Percentiles rank a stretch among this genome's conserved stretches.
These are phyloP conservation scores for Brachypodius melanocephalos DNA, from an alignment of 2,113 vertebrate genomes.

Conservation along the genomic window DNA sequence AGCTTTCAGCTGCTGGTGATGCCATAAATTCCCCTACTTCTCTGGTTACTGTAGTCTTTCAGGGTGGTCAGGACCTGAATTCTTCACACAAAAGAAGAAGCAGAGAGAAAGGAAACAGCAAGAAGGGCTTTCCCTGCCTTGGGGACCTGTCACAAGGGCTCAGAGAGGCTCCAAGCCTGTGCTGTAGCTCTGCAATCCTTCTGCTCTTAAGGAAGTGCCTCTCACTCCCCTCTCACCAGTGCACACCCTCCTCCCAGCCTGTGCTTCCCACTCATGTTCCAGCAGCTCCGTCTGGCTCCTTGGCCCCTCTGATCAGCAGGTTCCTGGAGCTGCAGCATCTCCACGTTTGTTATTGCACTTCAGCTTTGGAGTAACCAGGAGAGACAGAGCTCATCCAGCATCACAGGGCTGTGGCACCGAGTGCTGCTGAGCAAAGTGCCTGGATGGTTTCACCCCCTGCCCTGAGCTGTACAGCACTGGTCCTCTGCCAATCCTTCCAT, in stretches of 20 bases:
- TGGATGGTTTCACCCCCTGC: not conserved
- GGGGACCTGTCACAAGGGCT: not conserved
- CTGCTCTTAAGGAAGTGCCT: not conserved
- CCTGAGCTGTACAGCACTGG: not conserved
- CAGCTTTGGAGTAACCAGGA: not conserved
- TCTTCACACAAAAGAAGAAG: not conserved
- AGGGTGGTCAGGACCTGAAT: constrained; percentile 23
- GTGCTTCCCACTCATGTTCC: not conserved
- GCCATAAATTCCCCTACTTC: constrained; percentile 38
- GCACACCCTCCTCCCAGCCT: not conserved
- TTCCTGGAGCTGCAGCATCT: not conserved
- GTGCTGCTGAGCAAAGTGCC: not conserved
- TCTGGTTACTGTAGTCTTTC: constrained; percentile 37
- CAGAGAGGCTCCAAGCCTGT: rapidly evolving
- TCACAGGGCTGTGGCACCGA: not conserved
- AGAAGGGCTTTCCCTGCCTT: not conserved
- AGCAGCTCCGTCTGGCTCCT: not conserved
- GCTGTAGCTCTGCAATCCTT: not conserved
- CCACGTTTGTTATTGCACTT: not conserved
- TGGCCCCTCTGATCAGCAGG: not conserved
- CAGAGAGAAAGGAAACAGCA: not conserved
- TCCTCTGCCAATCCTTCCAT: not conserved
- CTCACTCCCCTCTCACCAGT: not conserved
- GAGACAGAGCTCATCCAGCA: not conserved
- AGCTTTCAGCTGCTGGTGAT: not conserved